Conservation (phyloP, 2,113 vertebrate genomes). For the Narcine bancroftii region DNA sequence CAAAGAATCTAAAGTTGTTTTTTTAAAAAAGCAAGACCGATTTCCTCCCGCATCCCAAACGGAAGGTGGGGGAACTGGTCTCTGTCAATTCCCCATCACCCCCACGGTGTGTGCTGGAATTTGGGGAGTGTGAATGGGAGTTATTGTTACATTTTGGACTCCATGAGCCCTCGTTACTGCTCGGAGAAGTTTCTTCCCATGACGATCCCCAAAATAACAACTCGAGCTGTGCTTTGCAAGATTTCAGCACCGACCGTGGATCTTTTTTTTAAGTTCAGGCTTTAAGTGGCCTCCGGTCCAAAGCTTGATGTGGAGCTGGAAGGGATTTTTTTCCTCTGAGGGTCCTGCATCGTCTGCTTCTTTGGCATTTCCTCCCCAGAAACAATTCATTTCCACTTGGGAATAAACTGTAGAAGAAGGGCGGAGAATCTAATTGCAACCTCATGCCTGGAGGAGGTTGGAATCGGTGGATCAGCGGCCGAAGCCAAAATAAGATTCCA, state of each 20-base stretch:
- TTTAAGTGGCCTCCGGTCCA: background rate
- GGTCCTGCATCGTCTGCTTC: background rate
- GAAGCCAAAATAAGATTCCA: background rate
- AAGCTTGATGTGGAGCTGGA: background rate
- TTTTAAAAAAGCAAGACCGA: too few species aligned
- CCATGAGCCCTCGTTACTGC: too few species aligned
- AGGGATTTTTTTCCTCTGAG: background rate
- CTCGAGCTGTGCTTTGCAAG: background rate
- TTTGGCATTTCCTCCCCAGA: background rate
- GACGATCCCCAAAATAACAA: background rate
- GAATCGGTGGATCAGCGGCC: background rate
- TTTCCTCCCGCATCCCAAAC: too few species aligned
- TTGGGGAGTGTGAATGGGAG: too few species aligned
- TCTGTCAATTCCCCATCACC: too few species aligned
- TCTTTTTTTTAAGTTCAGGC: too few species aligned
- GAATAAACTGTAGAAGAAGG: background rate
- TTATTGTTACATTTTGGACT: too few species aligned
- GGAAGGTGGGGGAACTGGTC: too few species aligned
- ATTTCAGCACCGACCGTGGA: background rate
- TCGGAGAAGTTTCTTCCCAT: background rate
- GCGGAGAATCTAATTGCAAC: background rate
- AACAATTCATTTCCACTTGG: background rate
- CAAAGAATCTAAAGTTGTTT: too few species aligned
- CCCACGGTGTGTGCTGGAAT: too few species aligned
- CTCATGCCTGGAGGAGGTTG: background rate